phyloP scores from a whole-genome alignment of 2,888 invertebrate genomes.

The Peribatodes rhomboidaria region DNA sequence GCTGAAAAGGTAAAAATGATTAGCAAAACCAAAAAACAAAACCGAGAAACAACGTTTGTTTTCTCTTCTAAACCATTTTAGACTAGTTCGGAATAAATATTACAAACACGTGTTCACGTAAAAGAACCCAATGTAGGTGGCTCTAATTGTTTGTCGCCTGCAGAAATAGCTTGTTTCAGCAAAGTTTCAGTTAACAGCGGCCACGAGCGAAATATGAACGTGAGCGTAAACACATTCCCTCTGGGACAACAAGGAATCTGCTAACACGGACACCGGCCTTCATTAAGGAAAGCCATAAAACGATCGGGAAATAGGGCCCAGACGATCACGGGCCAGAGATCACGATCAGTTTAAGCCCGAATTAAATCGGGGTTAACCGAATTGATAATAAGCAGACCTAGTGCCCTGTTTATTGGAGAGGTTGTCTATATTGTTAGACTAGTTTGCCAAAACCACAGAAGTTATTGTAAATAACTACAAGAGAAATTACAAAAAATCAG shows the following conservation, averaged over 20 bases:
- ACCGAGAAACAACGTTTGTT: not conserved
- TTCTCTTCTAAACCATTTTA: not conserved
- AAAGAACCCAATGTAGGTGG: slow-evolving; percentile 31
- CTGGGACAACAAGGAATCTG: slow-evolving; percentile 68
- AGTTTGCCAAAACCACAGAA: no score
- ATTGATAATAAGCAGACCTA: slow-evolving; percentile 32
- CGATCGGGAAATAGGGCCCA: slow-evolving; percentile 68
- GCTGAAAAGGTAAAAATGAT: slow-evolving; percentile 86
- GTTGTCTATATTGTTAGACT: not conserved
- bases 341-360: slow-evolving; percentile 40
- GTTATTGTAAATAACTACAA: no score
- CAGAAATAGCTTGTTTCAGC: slow-evolving; percentile 64
- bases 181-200: slow-evolving; percentile 61
- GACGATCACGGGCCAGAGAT: slow-evolving; percentile 51
- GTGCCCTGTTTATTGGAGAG: not conserved
- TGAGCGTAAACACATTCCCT: slow-evolving; percentile 69
- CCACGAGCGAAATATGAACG: slow-evolving; percentile 70
- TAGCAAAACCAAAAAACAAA: slow-evolving; percentile 20
- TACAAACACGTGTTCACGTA: slow-evolving; percentile 27
- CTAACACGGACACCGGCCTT: slow-evolving; percentile 63
- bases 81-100: slow-evolving; percentile 12
- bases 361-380: slow-evolving; percentile 33
- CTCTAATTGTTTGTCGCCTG: slow-evolving; percentile 59
- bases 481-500: no score
- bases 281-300: slow-evolving; percentile 76